These are phyloP conservation scores for Bombus soroeensis DNA, from an alignment of 1,140 invertebrate species.

Conservation along the genomic window DNA sequence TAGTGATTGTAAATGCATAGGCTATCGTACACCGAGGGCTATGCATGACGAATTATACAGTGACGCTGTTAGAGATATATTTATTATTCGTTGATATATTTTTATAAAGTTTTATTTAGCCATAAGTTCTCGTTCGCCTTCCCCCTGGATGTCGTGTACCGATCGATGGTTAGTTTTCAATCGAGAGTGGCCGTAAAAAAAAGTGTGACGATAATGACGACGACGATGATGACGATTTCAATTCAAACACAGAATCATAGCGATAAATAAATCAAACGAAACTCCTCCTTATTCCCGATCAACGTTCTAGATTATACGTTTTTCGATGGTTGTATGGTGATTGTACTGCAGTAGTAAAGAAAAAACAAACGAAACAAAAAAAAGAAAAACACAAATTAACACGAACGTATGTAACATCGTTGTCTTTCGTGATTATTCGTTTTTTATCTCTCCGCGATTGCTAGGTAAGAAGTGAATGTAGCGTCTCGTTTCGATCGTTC, in stretches of 20 bases:
- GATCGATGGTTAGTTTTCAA: conserved; percentile 54
- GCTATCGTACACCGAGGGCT: conserved; percentile 63
- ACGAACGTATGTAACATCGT: conserved; percentile 1
- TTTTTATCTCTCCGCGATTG: conserved; percentile 44
- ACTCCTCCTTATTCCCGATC: conserved; percentile 2
- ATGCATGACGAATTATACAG: conserved; percentile 75
- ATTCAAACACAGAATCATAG: conserved; percentile 37
- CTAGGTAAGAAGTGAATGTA: background rate
- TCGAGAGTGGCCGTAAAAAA: background rate
- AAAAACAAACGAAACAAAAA: no score
- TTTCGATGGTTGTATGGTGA: background rate
- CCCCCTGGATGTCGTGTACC: conserved; percentile 43
- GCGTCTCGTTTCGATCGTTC: conserved; percentile 53
- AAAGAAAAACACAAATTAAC: background rate
- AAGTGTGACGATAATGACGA: conserved; percentile 19
- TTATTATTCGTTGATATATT: conserved; percentile 82
- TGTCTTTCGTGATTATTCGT: conserved; percentile 40
- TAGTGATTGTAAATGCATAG: conserved; percentile 77
- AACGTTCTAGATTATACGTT: conserved; percentile 46
- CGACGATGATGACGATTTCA: conserved; percentile 22
- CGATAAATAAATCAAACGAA: conserved; percentile 30
- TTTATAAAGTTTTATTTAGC: conserved; percentile 81
- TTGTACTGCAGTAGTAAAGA: background rate
- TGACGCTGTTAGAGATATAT: conserved; percentile 80
- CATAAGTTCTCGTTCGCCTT: conserved; percentile 75